A percentile compares a stretch with the other conserved stretches of the same genome.
Evolutionary conservation across 2,113 vertebrate species (phyloP).

Genomic region (Heterocephalus glaber): DNA sequence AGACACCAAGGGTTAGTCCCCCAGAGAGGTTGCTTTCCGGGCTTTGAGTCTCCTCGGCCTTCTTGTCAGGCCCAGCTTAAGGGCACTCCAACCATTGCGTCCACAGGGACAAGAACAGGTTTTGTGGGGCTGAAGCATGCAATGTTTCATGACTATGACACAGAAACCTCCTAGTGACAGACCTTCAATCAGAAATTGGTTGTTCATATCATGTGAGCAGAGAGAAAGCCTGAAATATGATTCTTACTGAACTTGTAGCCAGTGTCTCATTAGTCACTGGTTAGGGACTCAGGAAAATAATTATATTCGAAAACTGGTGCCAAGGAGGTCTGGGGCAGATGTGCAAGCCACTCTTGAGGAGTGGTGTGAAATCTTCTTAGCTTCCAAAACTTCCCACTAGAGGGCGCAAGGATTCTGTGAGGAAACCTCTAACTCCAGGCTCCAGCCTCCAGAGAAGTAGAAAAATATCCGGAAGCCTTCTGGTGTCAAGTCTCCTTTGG

Average conservation of each 20-base stretch:
- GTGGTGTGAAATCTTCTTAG: fast-evolving
- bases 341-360: fast-evolving
- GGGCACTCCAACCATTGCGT: neutral
- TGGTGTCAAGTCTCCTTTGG: neutral
- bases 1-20: too few relatives aligned
- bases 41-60: too few relatives aligned
- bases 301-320: neutral
- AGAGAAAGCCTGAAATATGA: neutral
- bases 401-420: neutral
- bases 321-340: fast-evolving
- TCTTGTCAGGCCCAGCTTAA: neutral
- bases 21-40: too few relatives aligned
- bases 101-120: neutral
- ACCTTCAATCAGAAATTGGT: neutral
- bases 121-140: too few relatives aligned
- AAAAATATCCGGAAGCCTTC: neutral
- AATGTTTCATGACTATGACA: fast-evolving
- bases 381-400: neutral
- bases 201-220: neutral
- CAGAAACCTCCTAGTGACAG: neutral
- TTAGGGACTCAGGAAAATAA: neutral
- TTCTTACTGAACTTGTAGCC: fast-evolving
- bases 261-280: neutral
- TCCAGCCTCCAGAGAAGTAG: neutral
- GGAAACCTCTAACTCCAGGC: neutral